Evolutionary conservation across 2,888 invertebrate genomes (phyloP).

Genomic region (Drosophila antonietae): DNA sequence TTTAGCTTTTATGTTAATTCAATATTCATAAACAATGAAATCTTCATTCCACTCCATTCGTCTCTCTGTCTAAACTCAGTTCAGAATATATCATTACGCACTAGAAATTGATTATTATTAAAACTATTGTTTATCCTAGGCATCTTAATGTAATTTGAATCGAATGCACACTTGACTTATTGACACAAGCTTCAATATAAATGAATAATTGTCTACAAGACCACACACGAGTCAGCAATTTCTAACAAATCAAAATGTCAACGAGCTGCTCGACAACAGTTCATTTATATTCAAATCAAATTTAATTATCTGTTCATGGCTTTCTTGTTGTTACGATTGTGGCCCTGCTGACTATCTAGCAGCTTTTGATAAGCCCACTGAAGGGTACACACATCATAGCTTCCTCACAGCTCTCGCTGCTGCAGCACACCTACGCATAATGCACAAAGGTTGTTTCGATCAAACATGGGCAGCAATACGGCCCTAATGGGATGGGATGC

Average conservation of each 20-base stretch:
- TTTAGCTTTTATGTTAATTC: too few species aligned
- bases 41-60: neutral
- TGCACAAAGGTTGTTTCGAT: conserved; percentile 58
- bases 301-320: conserved; percentile 13
- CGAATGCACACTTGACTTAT: conserved; percentile 1
- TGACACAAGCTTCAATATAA: neutral
- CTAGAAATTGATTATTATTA: neutral
- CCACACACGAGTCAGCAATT: conserved; percentile 23
- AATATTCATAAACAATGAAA: neutral
- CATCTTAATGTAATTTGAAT: neutral
- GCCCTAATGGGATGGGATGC: neutral
- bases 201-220: neutral
- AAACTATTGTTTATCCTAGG: neutral
- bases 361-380: conserved; percentile 12
- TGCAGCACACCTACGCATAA: conserved; percentile 34
- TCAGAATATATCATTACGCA: neutral
- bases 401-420: neutral
- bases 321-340: neutral
- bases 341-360: neutral
- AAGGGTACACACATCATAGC: neutral
- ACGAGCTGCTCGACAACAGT: conserved; percentile 22
- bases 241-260: conserved; percentile 42
- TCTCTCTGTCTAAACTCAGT: neutral
- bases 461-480: conserved; percentile 15
- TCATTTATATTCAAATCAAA: conserved; percentile 22